phyloP scores from a whole-genome alignment of 2,113 vertebrate genomes.

The Limanda limanda region DNA sequence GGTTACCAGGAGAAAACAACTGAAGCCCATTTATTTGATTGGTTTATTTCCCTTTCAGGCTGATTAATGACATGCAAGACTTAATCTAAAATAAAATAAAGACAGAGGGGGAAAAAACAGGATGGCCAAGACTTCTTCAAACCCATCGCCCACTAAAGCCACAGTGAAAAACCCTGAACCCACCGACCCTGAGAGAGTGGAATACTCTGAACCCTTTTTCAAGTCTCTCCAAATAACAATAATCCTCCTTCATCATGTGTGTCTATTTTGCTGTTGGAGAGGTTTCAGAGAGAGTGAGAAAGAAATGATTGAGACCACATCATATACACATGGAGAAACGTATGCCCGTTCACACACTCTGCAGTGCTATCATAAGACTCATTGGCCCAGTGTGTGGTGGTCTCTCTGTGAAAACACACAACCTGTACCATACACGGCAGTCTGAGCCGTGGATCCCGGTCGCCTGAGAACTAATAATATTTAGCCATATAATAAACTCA shows the following conservation, averaged over 20 bases:
- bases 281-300: conserved; percentile 48
- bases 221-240: conserved; percentile 60
- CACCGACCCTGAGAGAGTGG: conserved; percentile 43
- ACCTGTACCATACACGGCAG: conserved; percentile 43
- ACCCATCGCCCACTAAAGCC: conserved; percentile 44
- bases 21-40: conserved; percentile 5
- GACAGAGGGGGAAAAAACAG: not conserved
- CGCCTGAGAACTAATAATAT: conserved; percentile 55
- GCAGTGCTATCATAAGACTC: conserved; percentile 44
- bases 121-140: conserved; percentile 12
- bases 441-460: conserved; percentile 32
- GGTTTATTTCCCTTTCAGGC: conserved; percentile 41
- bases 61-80: conserved; percentile 26
- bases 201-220: conserved; percentile 43
- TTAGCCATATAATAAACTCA: conserved; percentile 44
- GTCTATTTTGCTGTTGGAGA: conserved; percentile 59
- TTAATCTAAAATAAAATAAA: not conserved
- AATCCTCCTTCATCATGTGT: conserved; percentile 59
- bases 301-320: conserved; percentile 35
- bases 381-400: conserved; percentile 16
- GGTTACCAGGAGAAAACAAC: conserved; percentile 22
- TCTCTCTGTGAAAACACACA: conserved; percentile 44
- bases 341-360: conserved; percentile 58
- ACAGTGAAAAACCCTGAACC: conserved; percentile 44
- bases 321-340: conserved; percentile 60